Conservation (phyloP, 2,113 vertebrate species). For the Cheirogaleus medius region DNA sequence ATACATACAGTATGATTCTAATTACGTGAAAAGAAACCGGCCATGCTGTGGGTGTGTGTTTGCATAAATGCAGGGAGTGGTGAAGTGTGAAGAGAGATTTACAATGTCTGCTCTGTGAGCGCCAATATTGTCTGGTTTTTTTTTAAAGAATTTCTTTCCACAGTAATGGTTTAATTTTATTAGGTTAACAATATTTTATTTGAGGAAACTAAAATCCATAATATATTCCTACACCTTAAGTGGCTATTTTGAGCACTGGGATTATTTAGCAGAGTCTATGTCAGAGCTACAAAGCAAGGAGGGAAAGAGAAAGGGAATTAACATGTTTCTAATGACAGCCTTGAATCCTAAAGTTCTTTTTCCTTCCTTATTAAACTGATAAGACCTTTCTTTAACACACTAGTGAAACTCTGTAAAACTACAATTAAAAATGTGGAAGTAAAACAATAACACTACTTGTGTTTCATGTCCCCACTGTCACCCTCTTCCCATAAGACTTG, state of each 20-base stretch:
- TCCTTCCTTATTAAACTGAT: slow-evolving; percentile 34
- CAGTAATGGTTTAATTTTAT: not conserved
- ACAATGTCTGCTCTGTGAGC: not conserved
- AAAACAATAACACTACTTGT: not conserved
- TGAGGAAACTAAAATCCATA: not conserved
- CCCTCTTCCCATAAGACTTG: not conserved
- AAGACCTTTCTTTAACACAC: slow-evolving; percentile 11
- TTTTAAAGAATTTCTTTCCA: not conserved
- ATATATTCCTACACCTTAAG: not conserved
- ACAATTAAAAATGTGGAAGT: not conserved
- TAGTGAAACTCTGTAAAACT: slow-evolving; percentile 35
- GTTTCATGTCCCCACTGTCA: not conserved
- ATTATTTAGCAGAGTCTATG: not conserved
- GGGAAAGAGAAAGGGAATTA: not conserved
- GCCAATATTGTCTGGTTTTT: not conserved
- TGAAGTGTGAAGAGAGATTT: not conserved
- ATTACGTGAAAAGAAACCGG: not conserved
- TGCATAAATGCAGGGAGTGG: not conserved
- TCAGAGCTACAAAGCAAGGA: not conserved
- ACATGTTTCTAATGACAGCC: not conserved
- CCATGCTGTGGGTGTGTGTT: not conserved
- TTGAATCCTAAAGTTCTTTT: slow-evolving; percentile 11
- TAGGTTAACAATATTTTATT: slow-evolving; percentile 28
- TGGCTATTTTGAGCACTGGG: not conserved
- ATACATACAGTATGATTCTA: not conserved